Evolutionary conservation across 2,797 vertebrate species (phyloP), one percentile per base, ranked within the genome.

Genomic region (Hypotaenidia philippensis): DNA sequence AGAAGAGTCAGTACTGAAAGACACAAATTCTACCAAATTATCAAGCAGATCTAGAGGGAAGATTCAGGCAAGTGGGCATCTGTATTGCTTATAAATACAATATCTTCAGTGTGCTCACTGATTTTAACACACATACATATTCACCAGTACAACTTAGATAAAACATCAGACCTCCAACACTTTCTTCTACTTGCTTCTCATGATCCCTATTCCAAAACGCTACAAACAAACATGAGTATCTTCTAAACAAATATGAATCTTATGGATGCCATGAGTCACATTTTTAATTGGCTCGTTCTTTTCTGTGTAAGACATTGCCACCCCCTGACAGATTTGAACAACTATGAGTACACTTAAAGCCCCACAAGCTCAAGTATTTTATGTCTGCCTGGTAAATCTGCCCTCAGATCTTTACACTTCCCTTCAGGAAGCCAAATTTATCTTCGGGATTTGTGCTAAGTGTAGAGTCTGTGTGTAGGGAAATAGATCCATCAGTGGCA

Each of bases 381-480:
- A 83, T 11, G 45, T 29, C 7, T 79, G 31, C 18, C 56, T 11
- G 59, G 17, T 59, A 56, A 89, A 65, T 75, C 8, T 11, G 63
- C n/a, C 92, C 70, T 88, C 66, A 79, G 65, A 93, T 64, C 87
- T 60, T 53, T 80, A 82, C 8, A 41, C 15, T 85, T 85, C 38
- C 38, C 85, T 90, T 93, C 77, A 91, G 72, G 38, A 96, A 83
- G 50, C 12, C 44, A 89, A 81, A 84, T 70, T 59, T 61, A 23
- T 76, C 74, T 63, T 71, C 69, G 89, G 27, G 57, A 76, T 44
- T 87, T 57, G 32, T 71, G 81, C 56, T 75, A 88, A 64, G 56
- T 71, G 61, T 8, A n/a, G 36, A 72, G 36, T 72, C 64, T 36
- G 11, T 16, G 40, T 44, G 10, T 49, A 66, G 93, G 85, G 61